These are phyloP conservation scores for Centrocercus urophasianus DNA, from an alignment of 2,113 vertebrate genomes.

Conservation along the genomic window DNA sequence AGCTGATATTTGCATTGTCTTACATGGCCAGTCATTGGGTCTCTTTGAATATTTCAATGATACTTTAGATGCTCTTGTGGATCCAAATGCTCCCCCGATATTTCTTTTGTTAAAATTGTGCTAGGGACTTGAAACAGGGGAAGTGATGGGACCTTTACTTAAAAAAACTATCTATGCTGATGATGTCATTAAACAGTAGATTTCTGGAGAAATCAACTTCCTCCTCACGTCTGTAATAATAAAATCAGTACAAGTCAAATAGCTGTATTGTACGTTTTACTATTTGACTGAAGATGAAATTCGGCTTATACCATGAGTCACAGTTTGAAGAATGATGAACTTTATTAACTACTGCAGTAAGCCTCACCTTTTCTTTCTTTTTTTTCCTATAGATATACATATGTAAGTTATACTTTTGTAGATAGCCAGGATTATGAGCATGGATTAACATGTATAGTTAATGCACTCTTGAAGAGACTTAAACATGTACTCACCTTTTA, in stretches of 20 bases:
- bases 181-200: not conserved
- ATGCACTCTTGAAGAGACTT: not conserved
- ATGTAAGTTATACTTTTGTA: not conserved
- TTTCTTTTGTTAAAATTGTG: not conserved
- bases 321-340: not conserved
- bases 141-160: not conserved
- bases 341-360: not conserved
- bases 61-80: not conserved
- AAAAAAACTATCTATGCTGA: not conserved
- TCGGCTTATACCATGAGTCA: slow-evolving; percentile 36
- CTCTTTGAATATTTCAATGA: not conserved
- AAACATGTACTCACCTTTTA: not conserved
- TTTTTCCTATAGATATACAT: not conserved
- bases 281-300: slow-evolving; percentile 57
- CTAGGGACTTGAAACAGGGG: not conserved
- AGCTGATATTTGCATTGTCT: not conserved
- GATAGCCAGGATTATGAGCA: not conserved
- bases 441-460: not conserved
- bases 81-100: not conserved
- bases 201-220: not conserved
- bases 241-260: not conserved
- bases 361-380: not conserved
- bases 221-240: not conserved
- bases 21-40: not conserved
- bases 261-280: not conserved